These are phyloP conservation scores for Stichodactyla helianthus DNA, from an alignment of 64 coral and sea anemone species.

Conservation along the genomic window DNA sequence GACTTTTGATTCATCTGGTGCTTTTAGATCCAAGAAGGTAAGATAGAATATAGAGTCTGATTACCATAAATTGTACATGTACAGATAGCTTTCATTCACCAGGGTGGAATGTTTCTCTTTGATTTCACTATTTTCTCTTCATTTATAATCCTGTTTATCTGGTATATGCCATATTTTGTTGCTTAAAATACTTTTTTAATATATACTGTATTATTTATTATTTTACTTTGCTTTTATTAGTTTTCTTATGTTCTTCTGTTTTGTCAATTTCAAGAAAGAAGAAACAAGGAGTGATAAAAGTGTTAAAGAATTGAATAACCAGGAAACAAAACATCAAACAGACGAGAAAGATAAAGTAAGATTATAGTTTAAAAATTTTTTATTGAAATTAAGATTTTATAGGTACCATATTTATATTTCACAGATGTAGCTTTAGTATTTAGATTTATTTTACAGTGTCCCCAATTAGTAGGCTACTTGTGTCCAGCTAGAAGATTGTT, in stretches of 20 bases:
- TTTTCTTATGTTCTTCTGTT: not conserved
- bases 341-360: not conserved
- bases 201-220: not conserved
- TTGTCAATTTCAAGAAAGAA: not conserved
- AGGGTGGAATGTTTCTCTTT: too few species aligned
- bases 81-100: too few species aligned
- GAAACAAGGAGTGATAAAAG: not conserved
- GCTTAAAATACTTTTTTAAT: not conserved
- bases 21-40: constrained; percentile 57
- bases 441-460: too few species aligned
- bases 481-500: too few species aligned
- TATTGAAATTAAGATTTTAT: too few species aligned
- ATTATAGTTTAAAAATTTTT: not conserved
- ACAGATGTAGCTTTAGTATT: too few species aligned
- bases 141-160: too few species aligned
- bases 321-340: not conserved
- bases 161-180: not conserved
- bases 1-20: constrained; percentile 77
- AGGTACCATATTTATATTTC: not conserved
- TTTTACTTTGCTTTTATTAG: not conserved
- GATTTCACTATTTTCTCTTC: too few species aligned
- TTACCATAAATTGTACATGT: too few species aligned
- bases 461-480: too few species aligned
- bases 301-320: not conserved
- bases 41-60: not conserved